Evolutionary conservation across 2,797 vertebrate species (phyloP), one percentile per base, ranked within the genome.

Genomic region (Girardinus metallicus): DNA sequence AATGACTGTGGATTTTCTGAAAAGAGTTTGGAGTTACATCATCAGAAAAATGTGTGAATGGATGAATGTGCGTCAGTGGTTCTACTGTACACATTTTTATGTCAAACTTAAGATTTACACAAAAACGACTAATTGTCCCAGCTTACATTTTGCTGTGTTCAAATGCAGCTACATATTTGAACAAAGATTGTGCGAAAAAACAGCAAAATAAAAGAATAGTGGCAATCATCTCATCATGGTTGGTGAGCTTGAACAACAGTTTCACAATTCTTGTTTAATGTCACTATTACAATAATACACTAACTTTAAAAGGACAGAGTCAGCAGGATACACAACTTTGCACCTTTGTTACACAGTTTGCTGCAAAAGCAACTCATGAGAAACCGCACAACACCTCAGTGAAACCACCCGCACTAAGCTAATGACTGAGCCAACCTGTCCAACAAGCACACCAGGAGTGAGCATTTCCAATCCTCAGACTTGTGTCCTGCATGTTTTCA

Each of bases 361-460:
- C 60, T 64, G 60, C 60, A 64, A 16, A 26, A 36, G 29, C 57
- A 62, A 31, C 29, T 60, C 57, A 16, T 31, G 0, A 31, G n/a
- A 60, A 31, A 31, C 11, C 5, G 1, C 60, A 64, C 16, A 34
- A 66, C 34, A 66, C 34, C 87, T 87, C 84, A 81, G 75, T 80
- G 86, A 73, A 87, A 75, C 78, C 87, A 87, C 77, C 31, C 5
- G 47, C 75, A 79, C 84, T 76, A 73, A 78, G 87, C 91, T 89
- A 76, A 78, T 87, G 87, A 91, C 51, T 53, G 26, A 53, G 51
- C 23, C 26, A 86, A 90, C 84, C 78, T 88, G 93, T 85, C 87
- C 86, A 85, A 66, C 64, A 66, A 66, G 7, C 36, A 23, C 8
- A 66, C 21, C 64, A 66, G 64, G 34, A 66, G 36, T 41, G 64